Evolutionary conservation across 2,888 invertebrate genomes (phyloP).

Genomic region (Ophion obscuratus): DNA sequence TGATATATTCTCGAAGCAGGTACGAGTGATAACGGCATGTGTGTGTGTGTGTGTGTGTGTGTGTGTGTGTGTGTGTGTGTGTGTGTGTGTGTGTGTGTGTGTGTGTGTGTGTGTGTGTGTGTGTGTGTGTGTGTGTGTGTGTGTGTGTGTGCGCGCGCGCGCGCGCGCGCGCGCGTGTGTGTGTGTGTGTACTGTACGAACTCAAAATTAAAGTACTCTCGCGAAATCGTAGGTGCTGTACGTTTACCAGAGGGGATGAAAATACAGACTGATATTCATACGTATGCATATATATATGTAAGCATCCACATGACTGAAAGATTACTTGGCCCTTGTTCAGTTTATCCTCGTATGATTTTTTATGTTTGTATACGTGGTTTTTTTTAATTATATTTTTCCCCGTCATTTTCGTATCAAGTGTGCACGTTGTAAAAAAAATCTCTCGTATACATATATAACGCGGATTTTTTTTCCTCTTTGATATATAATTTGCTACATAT

Average conservation of each 20-base stretch:
- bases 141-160: conserved; percentile 43
- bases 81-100: conserved; percentile 32
- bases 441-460: neutral
- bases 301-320: conserved; percentile 4
- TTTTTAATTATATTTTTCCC: conserved; percentile 24
- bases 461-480: neutral
- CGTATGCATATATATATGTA: neutral
- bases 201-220: conserved; percentile 60
- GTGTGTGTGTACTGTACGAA: conserved; percentile 42
- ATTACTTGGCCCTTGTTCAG: conserved; percentile 44
- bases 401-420: conserved; percentile 31
- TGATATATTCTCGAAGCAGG: conserved; percentile 46
- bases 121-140: neutral
- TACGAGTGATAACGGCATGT: conserved; percentile 25
- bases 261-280: neutral
- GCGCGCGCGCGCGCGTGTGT: too few species aligned
- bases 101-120: conserved; percentile 21
- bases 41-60: conserved; percentile 18
- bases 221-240: conserved; percentile 44
- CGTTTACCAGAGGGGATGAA: conserved; percentile 40
- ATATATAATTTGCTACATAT: neutral
- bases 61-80: conserved; percentile 4
- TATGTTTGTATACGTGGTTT: conserved; percentile 31
- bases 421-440: conserved; percentile 1
- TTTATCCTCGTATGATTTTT: conserved; percentile 59